These are phyloP conservation scores for Nezara viridula DNA, from an alignment of 2,888 invertebrate species.

Conservation along the genomic window DNA sequence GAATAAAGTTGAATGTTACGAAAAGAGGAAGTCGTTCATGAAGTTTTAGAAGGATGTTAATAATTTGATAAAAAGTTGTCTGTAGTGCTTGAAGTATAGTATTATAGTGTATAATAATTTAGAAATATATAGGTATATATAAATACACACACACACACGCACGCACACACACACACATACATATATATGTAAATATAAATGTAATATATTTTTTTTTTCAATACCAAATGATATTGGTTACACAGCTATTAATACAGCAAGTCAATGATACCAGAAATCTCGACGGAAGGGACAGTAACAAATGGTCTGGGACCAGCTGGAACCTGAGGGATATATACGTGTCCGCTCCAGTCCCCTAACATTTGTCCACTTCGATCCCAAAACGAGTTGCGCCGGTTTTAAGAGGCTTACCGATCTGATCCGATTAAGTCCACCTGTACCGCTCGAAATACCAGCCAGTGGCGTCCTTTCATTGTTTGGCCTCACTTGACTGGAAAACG, in stretches of 20 bases:
- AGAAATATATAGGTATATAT: too few species aligned
- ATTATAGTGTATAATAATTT: too few species aligned
- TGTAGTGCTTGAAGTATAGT: too few species aligned
- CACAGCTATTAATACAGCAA: background rate
- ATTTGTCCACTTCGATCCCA: constrained; percentile 20
- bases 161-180: too few species aligned
- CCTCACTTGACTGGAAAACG: background rate
- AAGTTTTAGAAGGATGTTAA: too few species aligned
- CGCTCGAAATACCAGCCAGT: background rate
- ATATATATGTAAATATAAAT: too few species aligned
- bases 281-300: background rate
- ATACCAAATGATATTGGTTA: background rate
- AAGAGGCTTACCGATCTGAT: constrained; percentile 27
- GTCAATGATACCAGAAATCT: background rate
- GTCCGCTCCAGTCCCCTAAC: background rate
- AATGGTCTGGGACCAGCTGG: background rate
- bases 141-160: too few species aligned
- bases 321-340: background rate
- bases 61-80: too few species aligned
- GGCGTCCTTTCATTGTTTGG: background rate
- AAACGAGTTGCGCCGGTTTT: constrained; percentile 25
- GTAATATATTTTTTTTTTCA: too few species aligned
- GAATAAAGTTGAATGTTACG: too few species aligned
- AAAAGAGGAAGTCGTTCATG: too few species aligned
- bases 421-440: constrained; percentile 26